Base-by-base conservation (phyloP, 2,888 invertebrate genomes). In the Choristoneura rosaceana region DNA sequence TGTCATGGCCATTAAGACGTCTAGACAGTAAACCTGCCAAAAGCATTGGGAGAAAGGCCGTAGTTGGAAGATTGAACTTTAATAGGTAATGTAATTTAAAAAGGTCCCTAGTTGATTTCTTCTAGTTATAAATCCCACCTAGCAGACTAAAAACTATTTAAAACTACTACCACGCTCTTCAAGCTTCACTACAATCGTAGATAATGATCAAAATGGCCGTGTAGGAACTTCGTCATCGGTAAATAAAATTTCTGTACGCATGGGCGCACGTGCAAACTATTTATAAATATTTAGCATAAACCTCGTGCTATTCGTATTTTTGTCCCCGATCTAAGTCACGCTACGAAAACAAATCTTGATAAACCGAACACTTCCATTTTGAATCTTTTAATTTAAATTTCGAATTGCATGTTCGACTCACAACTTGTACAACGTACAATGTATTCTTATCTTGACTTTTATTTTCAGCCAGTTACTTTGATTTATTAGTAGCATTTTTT, bases 361-460 rank as follows among this genome's bases (percentile, higher is more conserved):
- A 64, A 59, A 38, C 58, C 63, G 45, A 64, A 69, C 69, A 63
- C 63, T 60, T 47, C 47, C 33, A 67, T 71, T 71, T 61, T 50
- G 63, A 69, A 73, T 59, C 63, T 63, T 68, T 63, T 68, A 67
- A 64, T 73, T 73, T 64, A 68, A 73, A 73, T 73, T 73, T 64
- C 59, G 69, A 73, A 69, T 63, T 58, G 34, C 61, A 66, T 34
- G 71, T 55, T 68, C 34, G 64, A 50, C 33, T 45, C 38, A 71
- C 67, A 63, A 68, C 50, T 33, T 66, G 34, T 67, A 71, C 71
- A 64, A 65, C 60, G 70, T 71, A 67, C 71, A 64, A 65, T 65
- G 70, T 71, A 67, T 34, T 17, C 47, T 71, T 58, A 71, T 68
- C 71, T 63, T 55, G 71, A 71, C 47, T 45, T 71, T 55, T 43